Evolutionary conservation across 35 echinoderm and acorn worm species (phyloP).

Genomic region (Apostichopus californicus): DNA sequence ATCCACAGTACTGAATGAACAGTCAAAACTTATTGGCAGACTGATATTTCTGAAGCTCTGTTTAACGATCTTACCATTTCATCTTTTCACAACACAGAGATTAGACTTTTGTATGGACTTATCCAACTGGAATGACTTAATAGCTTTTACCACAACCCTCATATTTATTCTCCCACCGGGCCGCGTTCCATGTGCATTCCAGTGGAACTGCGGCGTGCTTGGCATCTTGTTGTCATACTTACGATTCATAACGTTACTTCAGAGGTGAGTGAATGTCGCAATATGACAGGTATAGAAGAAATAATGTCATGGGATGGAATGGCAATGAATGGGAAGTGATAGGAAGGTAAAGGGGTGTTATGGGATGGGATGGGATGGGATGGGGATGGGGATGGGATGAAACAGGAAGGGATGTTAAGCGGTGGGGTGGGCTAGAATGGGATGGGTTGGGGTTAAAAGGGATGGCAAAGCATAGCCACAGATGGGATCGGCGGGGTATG

Average conservation of each 20-base stretch:
- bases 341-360: not conserved
- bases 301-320: not conserved
- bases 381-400: not conserved
- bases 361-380: not conserved
- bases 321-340: not conserved
- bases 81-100: not conserved
- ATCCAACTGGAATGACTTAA: slow-evolving; percentile 23
- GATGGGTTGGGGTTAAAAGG: not conserved
- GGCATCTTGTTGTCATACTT: not conserved
- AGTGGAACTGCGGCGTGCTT: not conserved
- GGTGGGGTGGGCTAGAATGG: not conserved
- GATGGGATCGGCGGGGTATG: no score
- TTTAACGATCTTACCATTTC: no score
- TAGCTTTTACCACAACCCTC: not conserved
- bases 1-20: no score
- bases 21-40: no score
- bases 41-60: no score
- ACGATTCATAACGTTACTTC: not conserved
- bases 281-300: not conserved
- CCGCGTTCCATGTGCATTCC: not conserved
- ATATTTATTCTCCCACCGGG: slow-evolving; percentile 14
- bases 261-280: not conserved
- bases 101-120: slow-evolving; percentile 19
- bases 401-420: no score
- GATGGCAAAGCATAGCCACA: no score